phyloP scores from a whole-genome alignment of 35 echinoderm and acorn worm genomes.

The Ptychodera flava region DNA sequence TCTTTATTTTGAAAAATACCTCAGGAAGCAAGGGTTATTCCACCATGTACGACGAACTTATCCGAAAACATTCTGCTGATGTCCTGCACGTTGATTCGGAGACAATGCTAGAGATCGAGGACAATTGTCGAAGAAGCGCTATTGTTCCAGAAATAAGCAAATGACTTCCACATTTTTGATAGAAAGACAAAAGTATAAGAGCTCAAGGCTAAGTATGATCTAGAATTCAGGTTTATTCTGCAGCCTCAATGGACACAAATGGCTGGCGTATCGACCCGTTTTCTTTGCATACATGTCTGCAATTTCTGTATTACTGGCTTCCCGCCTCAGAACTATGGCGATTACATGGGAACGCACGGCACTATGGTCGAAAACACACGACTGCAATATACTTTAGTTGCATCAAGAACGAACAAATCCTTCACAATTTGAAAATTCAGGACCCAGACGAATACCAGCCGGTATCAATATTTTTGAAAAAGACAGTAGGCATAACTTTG shows the following conservation, averaged over 20 bases:
- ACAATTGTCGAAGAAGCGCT: not conserved
- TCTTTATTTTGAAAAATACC: not conserved
- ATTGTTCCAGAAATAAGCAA: not conserved
- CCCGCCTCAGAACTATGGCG: constrained; percentile 27
- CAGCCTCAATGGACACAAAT: constrained; percentile 4
- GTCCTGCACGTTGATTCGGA: not conserved
- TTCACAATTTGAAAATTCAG: not conserved
- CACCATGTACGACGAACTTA: not conserved
- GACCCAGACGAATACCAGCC: not conserved
- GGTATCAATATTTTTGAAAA: not conserved
- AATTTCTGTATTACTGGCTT: constrained; percentile 36
- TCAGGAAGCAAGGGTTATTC: not conserved
- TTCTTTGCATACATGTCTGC: not conserved
- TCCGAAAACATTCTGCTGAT: not conserved
- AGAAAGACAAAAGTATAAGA: not conserved
- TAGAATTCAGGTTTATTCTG: not conserved
- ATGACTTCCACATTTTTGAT: not conserved
- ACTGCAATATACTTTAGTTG: not conserved
- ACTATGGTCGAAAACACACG: constrained; percentile 13
- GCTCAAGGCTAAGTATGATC: not conserved
- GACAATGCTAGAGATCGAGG: not conserved
- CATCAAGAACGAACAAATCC: not conserved
- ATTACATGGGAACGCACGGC: constrained; percentile 23
- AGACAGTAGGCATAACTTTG: not conserved
- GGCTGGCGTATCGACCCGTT: constrained; percentile 15